Conservation (phyloP, 2,888 invertebrate genomes). For the Andricus curvator region DNA sequence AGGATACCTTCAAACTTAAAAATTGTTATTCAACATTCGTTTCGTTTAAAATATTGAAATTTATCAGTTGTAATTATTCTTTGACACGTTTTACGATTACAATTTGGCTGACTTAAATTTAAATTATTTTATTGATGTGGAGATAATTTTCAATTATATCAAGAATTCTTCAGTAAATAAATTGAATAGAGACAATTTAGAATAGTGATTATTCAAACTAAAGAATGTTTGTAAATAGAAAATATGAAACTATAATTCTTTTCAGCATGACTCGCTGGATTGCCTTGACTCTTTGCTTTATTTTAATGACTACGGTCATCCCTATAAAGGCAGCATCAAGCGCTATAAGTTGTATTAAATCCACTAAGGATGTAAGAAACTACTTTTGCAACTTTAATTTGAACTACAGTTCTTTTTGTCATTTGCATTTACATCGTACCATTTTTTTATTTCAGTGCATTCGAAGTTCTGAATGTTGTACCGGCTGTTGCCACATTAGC, state of each 20-base stretch:
- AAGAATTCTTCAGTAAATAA: no score
- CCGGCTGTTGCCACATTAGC: constrained; percentile 59
- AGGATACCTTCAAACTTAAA: not conserved
- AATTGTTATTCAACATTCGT: not conserved
- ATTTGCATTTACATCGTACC: not conserved
- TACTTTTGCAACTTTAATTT: not conserved
- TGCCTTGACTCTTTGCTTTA: constrained; percentile 1
- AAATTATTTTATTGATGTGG: no score
- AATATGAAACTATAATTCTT: not conserved
- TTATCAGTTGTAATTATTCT: no score
- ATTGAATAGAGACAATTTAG: no score
- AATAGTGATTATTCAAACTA: no score
- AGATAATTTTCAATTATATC: no score
- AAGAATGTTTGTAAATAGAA: not conserved
- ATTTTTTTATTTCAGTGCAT: constrained; percentile 54
- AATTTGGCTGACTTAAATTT: no score
- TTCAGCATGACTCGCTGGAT: constrained; percentile 25
- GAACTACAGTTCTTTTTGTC: not conserved
- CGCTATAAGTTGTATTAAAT: constrained; percentile 13
- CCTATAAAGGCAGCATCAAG: not conserved
- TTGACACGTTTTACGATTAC: no score
- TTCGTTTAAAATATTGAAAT: no score
- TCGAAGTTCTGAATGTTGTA: constrained; percentile 59
- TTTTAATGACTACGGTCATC: constrained; percentile 13
- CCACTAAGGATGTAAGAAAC: constrained; percentile 5